Base-by-base conservation (phyloP, 2,888 invertebrate species). In the Chymomyza fuscimana region DNA sequence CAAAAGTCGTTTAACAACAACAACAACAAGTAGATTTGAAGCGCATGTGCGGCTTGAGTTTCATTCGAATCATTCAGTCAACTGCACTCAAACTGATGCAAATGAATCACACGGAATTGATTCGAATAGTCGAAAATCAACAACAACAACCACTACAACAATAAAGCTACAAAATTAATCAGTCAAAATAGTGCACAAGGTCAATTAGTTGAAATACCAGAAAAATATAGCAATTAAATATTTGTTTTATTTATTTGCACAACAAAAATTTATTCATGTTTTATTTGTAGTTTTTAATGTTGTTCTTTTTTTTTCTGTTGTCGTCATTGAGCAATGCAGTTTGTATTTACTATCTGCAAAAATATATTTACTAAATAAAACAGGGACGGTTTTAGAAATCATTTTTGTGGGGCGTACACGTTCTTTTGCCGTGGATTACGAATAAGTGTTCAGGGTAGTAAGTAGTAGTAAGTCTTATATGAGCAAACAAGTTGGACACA, bases 191-290 rank as follows among this genome's bases (percentile, higher is more conserved):
- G 83, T 85, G 81, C 75, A 75, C 85, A 85, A 85, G 85, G 85
- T 85, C 87, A 87, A 87, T 85, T 81, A 81, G 86, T 81, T 73
- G 77, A 86, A 85, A 82, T 82, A 81, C 76, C 80, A 81, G 78
- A 78, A 81, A 81, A 71, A 85, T 75, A 80, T 69, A 79, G 71
- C 78, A 80, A 77, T 73, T 80, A 72, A 73, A 73, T 64, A 72
- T 75, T 67, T 67, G 70, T 74, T 78, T 74, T 59, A 46, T 62
- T 36, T 29, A 65, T 60, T 58, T 60, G 59, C 16, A 60, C 54
- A 54, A 54, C 32, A 16, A 54, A 54, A 54, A 15, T 54, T 54
- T 54, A 54, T 54, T 54, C 22, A 58, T 52, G 58, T 63, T 67
- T 15, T 63, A 40, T 67, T 62, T 75, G 32, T 32, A 50, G 71